Conservation (phyloP, 2,888 invertebrate species). For the Chrysodeixis includens region DNA sequence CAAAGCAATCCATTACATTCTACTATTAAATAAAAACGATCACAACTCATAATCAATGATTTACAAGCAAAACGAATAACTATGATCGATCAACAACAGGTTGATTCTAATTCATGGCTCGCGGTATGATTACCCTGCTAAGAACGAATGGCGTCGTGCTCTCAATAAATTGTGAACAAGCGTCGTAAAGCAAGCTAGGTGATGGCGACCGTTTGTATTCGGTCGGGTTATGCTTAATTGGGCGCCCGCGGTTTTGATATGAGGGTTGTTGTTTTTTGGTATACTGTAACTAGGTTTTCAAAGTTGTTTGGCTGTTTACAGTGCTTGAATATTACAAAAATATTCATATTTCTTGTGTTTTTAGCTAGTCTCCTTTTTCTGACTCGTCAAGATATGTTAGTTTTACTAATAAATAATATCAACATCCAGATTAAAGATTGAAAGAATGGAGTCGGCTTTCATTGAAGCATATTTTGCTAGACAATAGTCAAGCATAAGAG, state of each 20-base stretch:
- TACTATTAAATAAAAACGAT: not conserved
- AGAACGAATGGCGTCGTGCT: slow-evolving; percentile 59
- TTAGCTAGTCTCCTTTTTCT: too few relatives aligned
- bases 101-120: slow-evolving; percentile 67
- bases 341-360: too few relatives aligned
- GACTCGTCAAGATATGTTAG: too few relatives aligned
- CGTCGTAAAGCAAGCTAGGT: slow-evolving; percentile 59
- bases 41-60: slow-evolving; percentile 19
- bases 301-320: too few relatives aligned
- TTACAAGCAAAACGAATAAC: slow-evolving; percentile 55
- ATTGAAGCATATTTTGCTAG: too few relatives aligned
- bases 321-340: too few relatives aligned
- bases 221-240: slow-evolving; percentile 60
- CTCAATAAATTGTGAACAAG: slow-evolving; percentile 60
- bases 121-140: slow-evolving; percentile 65
- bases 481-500: too few relatives aligned
- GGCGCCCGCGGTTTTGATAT: slow-evolving; percentile 27
- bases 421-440: too few relatives aligned
- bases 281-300: not conserved
- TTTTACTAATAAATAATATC: too few relatives aligned
- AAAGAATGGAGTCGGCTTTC: too few relatives aligned
- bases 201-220: slow-evolving; percentile 64
- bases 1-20: not conserved
- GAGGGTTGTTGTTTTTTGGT: not conserved
- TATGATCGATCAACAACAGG: slow-evolving; percentile 59